These are phyloP conservation scores for Pocillopora grandis DNA, from an alignment of 92 coral and sea anemone species.

Conservation along the genomic window DNA sequence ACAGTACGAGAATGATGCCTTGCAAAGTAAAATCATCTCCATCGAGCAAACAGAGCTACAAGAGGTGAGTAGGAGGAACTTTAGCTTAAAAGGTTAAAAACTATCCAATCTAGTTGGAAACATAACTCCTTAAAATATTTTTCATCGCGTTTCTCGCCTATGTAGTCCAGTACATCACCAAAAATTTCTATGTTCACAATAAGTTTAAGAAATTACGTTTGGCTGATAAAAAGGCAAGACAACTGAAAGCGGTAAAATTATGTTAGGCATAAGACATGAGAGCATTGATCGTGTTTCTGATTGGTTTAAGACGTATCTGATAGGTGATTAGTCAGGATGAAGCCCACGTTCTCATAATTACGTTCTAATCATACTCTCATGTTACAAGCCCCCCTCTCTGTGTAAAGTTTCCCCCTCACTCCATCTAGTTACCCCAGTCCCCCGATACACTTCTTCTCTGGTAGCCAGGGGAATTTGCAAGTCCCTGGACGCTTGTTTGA, in stretches of 20 bases:
- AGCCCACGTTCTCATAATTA: background rate
- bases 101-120: background rate
- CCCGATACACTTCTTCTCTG: no score
- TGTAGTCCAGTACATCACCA: background rate
- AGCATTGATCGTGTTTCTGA: background rate
- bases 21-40: constrained; percentile 63
- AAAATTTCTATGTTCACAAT: background rate
- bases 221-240: background rate
- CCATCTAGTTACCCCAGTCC: no score
- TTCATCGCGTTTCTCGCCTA: background rate
- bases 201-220: background rate
- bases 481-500: no score
- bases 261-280: background rate
- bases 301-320: background rate
- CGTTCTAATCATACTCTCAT: no score
- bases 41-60: constrained; percentile 60
- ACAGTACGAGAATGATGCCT: constrained; percentile 66
- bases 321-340: background rate
- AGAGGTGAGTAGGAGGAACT: constrained; percentile 47
- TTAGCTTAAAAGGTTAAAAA: background rate
- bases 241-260: background rate
- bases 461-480: no score
- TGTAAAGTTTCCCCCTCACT: no score
- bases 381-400: no score
- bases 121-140: background rate